Evolutionary conservation across 1,140 invertebrate genomes (phyloP).

Genomic region (Eurytemora carolleeae): DNA sequence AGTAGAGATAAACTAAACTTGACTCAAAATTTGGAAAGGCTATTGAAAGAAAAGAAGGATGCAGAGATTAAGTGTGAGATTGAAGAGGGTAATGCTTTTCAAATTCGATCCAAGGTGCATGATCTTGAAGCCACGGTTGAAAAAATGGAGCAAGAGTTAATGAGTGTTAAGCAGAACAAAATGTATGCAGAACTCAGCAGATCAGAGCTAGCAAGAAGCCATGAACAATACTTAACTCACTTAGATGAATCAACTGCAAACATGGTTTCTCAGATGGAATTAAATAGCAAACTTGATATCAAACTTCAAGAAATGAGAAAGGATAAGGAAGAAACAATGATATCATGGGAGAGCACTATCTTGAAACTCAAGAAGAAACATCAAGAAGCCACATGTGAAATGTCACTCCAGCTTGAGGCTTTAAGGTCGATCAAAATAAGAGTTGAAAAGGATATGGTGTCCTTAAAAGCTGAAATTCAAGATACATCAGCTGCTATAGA

Average conservation of each 20-base stretch:
- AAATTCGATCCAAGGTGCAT: conserved; percentile 41
- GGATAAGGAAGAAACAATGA: conserved; percentile 36
- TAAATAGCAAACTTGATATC: conserved; percentile 8
- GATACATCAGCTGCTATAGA: conserved; percentile 30
- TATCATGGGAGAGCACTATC: conserved; percentile 89
- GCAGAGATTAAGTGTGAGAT: conserved; percentile 37
- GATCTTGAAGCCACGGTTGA: conserved; percentile 34
- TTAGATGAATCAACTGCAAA: conserved; percentile 7
- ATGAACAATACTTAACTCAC: conserved; percentile 16
- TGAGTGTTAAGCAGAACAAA: conserved; percentile 34
- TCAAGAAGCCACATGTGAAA: conserved; percentile 91
- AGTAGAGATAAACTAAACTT: conserved; percentile 35
- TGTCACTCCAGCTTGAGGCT: conserved; percentile 97
- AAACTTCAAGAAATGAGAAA: conserved; percentile 7
- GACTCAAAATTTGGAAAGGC: conserved; percentile 30
- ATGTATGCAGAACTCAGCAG: conserved; percentile 38
- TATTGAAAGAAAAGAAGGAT: conserved; percentile 36
- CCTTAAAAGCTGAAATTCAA: conserved; percentile 28
- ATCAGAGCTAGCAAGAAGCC: conserved; percentile 26
- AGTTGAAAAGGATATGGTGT: conserved; percentile 36
- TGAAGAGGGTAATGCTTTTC: conserved; percentile 35
- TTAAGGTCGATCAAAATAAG: conserved; percentile 90
- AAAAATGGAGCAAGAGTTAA: conserved; percentile 37
- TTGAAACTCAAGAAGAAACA: conserved; percentile 95
- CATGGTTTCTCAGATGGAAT: conserved; percentile 2